Evolutionary conservation across 2,797 vertebrate species (phyloP).

Genomic region (Poeciliopsis turneri): DNA sequence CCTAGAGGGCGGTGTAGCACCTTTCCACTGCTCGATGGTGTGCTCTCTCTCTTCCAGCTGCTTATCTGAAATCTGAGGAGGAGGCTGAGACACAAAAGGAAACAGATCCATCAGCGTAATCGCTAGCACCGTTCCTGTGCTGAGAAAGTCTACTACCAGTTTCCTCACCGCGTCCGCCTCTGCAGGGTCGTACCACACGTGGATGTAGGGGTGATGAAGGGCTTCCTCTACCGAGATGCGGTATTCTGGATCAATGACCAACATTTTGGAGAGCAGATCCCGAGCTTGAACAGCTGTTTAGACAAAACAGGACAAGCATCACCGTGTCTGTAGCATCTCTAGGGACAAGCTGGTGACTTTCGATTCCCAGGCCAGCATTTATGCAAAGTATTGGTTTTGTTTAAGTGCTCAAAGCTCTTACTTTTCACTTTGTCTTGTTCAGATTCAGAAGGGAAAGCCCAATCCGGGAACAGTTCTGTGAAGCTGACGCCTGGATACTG

Average conservation of each 20-base stretch:
- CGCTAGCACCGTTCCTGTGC: slow-evolving; percentile 15
- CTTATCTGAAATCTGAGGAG: slow-evolving; percentile 95
- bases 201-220: slow-evolving; percentile 93
- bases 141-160: background rate
- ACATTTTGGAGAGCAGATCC: slow-evolving; percentile 97
- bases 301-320: slow-evolving; percentile 45
- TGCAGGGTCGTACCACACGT: slow-evolving; percentile 94
- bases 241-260: slow-evolving; percentile 94
- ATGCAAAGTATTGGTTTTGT: background rate
- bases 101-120: slow-evolving; percentile 25
- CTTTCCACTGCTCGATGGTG: slow-evolving; percentile 98
- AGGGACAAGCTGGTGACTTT: background rate
- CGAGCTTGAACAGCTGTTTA: slow-evolving; percentile 91
- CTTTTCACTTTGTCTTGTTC: slow-evolving; percentile 96
- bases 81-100: slow-evolving; percentile 83
- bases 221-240: slow-evolving; percentile 97
- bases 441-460: slow-evolving; percentile 95
- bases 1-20: slow-evolving; percentile 77
- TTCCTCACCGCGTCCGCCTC: slow-evolving; percentile 94
- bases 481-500: slow-evolving; percentile 95
- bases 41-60: slow-evolving; percentile 97
- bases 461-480: slow-evolving; percentile 94
- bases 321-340: slow-evolving; percentile 44
- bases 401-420: slow-evolving; percentile 71
- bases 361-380: background rate